Base-by-base conservation (phyloP, 2,888 invertebrate species). In the Cryptocephalus moraei region DNA sequence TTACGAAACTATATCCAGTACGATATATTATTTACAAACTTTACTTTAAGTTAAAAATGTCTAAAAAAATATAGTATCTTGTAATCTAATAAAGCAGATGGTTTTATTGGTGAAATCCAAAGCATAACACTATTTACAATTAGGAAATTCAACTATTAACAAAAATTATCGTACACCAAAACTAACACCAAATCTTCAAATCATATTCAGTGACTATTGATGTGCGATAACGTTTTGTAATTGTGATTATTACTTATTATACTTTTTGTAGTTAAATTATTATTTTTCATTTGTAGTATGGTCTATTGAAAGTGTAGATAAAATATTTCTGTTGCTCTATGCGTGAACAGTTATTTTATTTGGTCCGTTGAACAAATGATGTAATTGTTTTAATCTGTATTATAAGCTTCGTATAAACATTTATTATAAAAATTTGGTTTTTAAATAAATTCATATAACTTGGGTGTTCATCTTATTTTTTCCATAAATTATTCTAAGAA, bases 351-450 rank as follows among this genome's bases (percentile, higher is more conserved):
- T 53, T 54, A 54, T 56, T 50, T 55, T 49, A 53, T 54, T 53
- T 54, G 54, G 49, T 52, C 52, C 42, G 33, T 39, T 22, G 52
- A 54, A 53, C 53, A 52, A 59, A 56, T 48, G 52, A 53, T 49
- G 53, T 57, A 55, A 55, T 54, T 53, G 55, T 54, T 53, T 53
- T 52, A 53, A 51, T 53, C 54, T 62, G 63, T 63, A 63, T 62
- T 56, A 62, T 62, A 62, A 58, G 62, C 62, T 62, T 62, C 55
- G 54, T 58, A 60, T 62, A 55, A 58, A 60, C 60, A 63, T 57
- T 58, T 59, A 60, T 59, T 59, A 61, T 61, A 59, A 56, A 22
- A 22, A 56, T 62, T 62, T 63, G 61, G 56, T 62, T 62, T 63
- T 62, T 62, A 60, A 22, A 22, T 22, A 22, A 22, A 22, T 22